Base-by-base conservation (phyloP, 2,113 vertebrate species). In the Coptodon bakossiorum region DNA sequence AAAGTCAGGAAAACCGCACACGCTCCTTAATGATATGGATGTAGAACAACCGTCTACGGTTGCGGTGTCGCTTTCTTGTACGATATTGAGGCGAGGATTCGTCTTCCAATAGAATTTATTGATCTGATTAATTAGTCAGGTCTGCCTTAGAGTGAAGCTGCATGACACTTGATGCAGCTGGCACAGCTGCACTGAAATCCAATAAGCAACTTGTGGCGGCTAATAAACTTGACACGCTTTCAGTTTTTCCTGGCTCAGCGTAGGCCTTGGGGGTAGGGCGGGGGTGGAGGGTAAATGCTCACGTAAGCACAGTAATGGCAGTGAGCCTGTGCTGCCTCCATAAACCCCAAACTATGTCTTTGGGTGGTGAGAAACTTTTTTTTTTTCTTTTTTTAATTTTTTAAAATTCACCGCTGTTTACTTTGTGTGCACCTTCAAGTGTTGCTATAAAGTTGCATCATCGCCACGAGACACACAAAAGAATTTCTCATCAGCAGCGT, bases 401-500 rank as follows among this genome's bases (percentile, higher is more conserved):
- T 10, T 3, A 0, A 2, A 9, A 27, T 17, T 73, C 27, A 11
- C 43, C 2, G 6, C 9, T 7, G 43, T 76, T 76, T 76, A 48
- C 24, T 76, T 76, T 27, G 24, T 19, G 24, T 31, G 43, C 43
- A 76, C 40, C 43, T 50, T 76, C 16, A 48, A 12, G 24, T 50
- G 24, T 76, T 50, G 71, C 24, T 50, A 50, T 29, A 50, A 29
- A 3, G 14, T 76, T 76, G 40, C 43, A 48, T 50, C 71, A 76
- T 7, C 3, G 4, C 43, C 71, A 29, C 0, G 4, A 76, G 43
- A 76, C 6, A 0, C 34, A 71, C 0, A 50, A 3, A 50, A 76
- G 1, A 17, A 48, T 50, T 50, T 76, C 6, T 76, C 9, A 76
- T 29, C 71, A 19, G 24, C 71, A 50, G 24, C 4, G 9, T 45